A percentile compares a stretch with the other conserved stretches of the same genome.
These are phyloP conservation scores for Theristicus caerulescens DNA, from an alignment of 2,113 vertebrate species.

Conservation along the genomic window DNA sequence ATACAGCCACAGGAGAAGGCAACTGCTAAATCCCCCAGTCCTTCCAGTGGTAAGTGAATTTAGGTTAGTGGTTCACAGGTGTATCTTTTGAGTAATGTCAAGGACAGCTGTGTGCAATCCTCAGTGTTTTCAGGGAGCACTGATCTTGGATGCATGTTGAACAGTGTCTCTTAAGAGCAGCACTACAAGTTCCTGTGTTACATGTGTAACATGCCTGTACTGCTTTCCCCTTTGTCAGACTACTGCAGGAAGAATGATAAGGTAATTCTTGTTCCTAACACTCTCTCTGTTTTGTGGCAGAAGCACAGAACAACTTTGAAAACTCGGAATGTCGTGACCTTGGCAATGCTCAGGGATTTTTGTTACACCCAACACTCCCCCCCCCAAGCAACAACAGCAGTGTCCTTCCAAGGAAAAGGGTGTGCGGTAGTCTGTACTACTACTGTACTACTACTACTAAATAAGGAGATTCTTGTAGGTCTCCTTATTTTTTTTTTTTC, in stretches of 20 bases:
- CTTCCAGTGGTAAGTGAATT: slow-evolving; percentile 84
- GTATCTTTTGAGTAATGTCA: background rate
- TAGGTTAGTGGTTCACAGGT: background rate
- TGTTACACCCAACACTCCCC: background rate
- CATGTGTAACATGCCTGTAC: rapidly evolving
- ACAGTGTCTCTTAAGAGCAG: background rate
- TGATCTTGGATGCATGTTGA: background rate
- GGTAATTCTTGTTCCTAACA: background rate
- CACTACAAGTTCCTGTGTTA: background rate
- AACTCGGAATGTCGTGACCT: background rate
- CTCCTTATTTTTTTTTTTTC: background rate
- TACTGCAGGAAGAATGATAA: background rate
- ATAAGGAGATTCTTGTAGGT: background rate
- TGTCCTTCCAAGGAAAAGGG: background rate
- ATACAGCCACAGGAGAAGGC: slow-evolving; percentile 22
- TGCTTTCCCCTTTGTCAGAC: background rate
- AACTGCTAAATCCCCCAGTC: slow-evolving; percentile 68
- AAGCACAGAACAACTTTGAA: background rate
- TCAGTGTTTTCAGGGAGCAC: background rate
- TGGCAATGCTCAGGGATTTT: background rate
- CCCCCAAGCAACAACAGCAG: background rate
- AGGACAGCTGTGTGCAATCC: background rate
- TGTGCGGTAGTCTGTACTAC: background rate
- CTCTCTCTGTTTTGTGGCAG: background rate
- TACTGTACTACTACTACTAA: too few relatives aligned